phyloP scores from a whole-genome alignment of 2,113 vertebrate species.

The Sterrhoptilus dennistouni region DNA sequence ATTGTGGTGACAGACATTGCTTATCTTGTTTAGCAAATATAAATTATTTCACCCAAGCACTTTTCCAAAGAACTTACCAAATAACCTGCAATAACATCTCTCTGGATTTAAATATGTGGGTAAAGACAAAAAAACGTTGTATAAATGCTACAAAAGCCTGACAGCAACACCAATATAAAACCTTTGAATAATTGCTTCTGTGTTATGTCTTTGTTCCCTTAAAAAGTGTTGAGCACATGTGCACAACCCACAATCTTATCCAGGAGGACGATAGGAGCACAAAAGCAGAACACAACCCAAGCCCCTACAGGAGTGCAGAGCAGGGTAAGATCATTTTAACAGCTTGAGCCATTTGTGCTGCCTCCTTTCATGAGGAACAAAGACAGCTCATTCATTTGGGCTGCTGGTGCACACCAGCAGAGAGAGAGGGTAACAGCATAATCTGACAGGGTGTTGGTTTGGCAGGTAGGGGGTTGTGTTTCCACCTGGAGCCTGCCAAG shows the following conservation, averaged over 20 bases:
- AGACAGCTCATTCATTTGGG: neutral
- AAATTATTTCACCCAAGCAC: neutral
- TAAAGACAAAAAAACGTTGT: neutral
- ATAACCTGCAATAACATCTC: neutral
- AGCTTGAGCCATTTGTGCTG: neutral
- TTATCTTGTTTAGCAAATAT: neutral
- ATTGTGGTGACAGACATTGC: neutral
- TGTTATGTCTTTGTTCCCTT: neutral
- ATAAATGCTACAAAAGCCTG: neutral
- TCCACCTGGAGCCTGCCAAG: neutral
- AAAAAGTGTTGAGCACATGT: accelerated
- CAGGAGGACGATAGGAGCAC: neutral
- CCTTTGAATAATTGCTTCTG: neutral
- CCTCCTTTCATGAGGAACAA: neutral
- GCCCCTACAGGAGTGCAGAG: neutral
- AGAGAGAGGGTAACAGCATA: neutral
- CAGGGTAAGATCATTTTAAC: neutral
- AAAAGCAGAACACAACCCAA: neutral
- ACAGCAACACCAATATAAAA: neutral
- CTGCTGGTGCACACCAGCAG: neutral
- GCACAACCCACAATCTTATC: neutral
- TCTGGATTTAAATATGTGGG: neutral
- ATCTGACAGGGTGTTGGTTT: neutral
- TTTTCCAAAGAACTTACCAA: neutral
- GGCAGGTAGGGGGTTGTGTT: neutral